These are phyloP conservation scores for Cotesia glomerata DNA, from an alignment of 1,140 invertebrate species.

Conservation along the genomic window DNA sequence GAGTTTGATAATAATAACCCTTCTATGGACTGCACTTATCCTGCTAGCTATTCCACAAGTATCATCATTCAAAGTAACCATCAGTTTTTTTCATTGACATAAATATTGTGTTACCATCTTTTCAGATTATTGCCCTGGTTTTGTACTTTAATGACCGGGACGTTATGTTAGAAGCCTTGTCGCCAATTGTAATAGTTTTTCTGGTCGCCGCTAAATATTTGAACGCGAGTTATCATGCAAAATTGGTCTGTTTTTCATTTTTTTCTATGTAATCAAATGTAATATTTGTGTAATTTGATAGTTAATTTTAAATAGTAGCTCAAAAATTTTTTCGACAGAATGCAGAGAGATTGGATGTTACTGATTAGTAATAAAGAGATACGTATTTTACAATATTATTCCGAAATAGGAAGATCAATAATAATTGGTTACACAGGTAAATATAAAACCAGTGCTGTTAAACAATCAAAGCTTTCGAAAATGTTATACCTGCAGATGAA, in stretches of 20 bases:
- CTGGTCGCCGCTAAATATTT: background rate
- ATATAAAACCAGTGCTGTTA: too few species aligned
- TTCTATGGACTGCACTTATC: too few species aligned
- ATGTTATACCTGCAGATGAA: too few species aligned
- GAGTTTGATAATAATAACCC: too few species aligned
- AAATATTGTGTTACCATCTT: too few species aligned
- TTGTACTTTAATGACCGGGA: background rate
- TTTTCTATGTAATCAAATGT: background rate
- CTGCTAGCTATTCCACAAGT: too few species aligned
- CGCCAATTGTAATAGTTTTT: background rate
- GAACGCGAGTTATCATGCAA: background rate
- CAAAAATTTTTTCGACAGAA: constrained; percentile 10
- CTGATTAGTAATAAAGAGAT: background rate
- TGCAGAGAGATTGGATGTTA: background rate
- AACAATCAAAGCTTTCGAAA: too few species aligned
- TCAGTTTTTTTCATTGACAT: too few species aligned
- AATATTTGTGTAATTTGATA: too few species aligned
- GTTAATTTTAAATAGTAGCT: too few species aligned
- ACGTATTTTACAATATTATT: constrained; percentile 13
- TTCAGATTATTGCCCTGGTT: background rate
- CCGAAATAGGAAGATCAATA: constrained; percentile 3
- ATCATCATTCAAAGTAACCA: too few species aligned
- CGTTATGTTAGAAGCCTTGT: constrained; percentile 2
- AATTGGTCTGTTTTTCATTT: constrained; percentile 9
- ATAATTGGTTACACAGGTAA: constrained; percentile 16